phyloP scores from a whole-genome alignment of 1,140 invertebrate species.

The Brachionus manjavacas region DNA sequence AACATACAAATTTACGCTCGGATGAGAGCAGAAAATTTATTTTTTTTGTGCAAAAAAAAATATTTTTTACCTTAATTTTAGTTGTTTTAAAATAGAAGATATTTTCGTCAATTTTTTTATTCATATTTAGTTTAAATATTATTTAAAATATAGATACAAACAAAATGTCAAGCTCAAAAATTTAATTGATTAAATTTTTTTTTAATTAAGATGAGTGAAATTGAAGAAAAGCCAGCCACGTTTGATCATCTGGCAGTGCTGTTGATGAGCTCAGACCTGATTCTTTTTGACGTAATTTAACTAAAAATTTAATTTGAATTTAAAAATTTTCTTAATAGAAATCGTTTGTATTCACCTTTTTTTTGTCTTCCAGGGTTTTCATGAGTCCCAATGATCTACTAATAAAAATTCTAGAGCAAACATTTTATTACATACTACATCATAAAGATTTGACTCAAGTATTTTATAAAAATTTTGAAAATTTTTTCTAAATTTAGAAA shows the following conservation, averaged over 20 bases:
- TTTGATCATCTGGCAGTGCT: neutral
- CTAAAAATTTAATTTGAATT: neutral
- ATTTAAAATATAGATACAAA: neutral
- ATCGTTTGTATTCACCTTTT: slow-evolving; percentile 32
- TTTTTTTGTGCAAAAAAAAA: too few species aligned
- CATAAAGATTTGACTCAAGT: slow-evolving; percentile 7
- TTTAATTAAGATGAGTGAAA: neutral
- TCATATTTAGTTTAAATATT: neutral
- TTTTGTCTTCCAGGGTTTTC: slow-evolving; percentile 23
- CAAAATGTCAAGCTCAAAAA: neutral
- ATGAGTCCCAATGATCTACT: neutral
- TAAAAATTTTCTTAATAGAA: neutral
- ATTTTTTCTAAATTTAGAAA: neutral
- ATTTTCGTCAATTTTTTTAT: neutral
- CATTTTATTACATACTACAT: neutral
- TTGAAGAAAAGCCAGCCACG: neutral
- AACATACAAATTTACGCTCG: neutral
- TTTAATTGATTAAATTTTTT: neutral
- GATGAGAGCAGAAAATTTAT: neutral
- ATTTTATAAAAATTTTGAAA: neutral
- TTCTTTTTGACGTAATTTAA: slow-evolving; percentile 34
- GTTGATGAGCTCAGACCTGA: slow-evolving; percentile 9
- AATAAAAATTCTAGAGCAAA: slow-evolving; percentile 8
- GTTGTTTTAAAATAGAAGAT: neutral
- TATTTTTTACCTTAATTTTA: neutral